These are phyloP conservation scores for Saxicola maurus DNA, from an alignment of 2,797 vertebrate species.

Conservation along the genomic window DNA sequence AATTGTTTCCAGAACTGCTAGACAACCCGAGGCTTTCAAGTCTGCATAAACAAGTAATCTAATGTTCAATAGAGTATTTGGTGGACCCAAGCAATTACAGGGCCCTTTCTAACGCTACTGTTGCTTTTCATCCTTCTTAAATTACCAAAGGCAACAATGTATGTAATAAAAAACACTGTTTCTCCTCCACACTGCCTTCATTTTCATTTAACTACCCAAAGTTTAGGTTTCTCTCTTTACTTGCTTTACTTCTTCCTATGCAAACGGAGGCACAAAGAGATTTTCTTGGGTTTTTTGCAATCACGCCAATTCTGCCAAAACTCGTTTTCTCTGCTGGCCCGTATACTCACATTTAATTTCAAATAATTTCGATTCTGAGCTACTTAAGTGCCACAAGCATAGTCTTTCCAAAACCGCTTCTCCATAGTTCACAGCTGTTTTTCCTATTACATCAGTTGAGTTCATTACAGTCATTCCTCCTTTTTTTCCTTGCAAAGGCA, in stretches of 20 bases:
- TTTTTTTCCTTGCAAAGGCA: not conserved
- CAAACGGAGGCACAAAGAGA: not conserved
- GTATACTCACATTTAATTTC: not conserved
- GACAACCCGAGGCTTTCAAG: not conserved
- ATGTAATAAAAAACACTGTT: not conserved
- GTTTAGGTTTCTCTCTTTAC: not conserved
- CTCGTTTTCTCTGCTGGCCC: not conserved
- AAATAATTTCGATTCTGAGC: not conserved
- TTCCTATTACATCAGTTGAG: not conserved
- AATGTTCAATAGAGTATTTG: not conserved
- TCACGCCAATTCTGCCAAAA: not conserved
- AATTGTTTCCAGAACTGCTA: not conserved
- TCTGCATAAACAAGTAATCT: not conserved
- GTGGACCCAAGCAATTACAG: rapidly evolving
- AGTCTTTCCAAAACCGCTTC: not conserved
- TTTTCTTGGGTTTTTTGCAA: not conserved
- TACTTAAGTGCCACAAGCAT: not conserved
- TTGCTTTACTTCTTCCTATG: not conserved
- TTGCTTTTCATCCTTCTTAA: not conserved
- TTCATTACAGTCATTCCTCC: not conserved
- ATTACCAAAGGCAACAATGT: not conserved
- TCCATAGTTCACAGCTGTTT: not conserved
- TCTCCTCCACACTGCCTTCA: rapidly evolving
- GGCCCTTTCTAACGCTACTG: not conserved
- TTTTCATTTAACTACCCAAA: not conserved